Conservation (phyloP, 2,113 vertebrate species). For the Gymnorhina tibicen region DNA sequence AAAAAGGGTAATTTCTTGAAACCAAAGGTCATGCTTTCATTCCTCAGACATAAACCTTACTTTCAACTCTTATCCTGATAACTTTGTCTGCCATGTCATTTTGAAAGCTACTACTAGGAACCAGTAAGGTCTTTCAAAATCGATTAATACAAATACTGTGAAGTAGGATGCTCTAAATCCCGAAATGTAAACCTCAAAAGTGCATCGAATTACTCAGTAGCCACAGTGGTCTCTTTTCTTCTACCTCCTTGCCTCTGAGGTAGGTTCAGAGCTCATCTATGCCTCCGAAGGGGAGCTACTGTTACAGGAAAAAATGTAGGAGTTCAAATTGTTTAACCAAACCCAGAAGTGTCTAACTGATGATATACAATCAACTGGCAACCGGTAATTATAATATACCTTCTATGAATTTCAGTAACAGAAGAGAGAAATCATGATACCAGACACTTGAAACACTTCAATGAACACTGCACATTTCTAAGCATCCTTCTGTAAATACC, state of each 20-base stretch:
- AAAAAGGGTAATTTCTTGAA: neutral
- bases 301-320: neutral
- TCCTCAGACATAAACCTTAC: neutral
- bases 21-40: neutral
- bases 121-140: neutral
- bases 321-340: neutral
- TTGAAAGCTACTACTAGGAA: neutral
- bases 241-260: neutral
- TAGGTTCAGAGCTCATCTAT: neutral
- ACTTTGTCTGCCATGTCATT: neutral
- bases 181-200: neutral
- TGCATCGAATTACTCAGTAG: neutral
- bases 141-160: neutral
- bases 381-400: neutral
- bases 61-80: neutral
- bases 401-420: neutral
- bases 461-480: neutral
- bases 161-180: neutral
- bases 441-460: neutral
- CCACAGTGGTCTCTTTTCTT: neutral
- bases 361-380: neutral
- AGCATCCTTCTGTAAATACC: neutral
- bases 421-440: neutral
- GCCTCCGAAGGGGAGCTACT: neutral
- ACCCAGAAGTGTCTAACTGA: neutral